Evolutionary conservation across 2,113 vertebrate genomes (phyloP).

Genomic region (Myrmophylax atrothorax): DNA sequence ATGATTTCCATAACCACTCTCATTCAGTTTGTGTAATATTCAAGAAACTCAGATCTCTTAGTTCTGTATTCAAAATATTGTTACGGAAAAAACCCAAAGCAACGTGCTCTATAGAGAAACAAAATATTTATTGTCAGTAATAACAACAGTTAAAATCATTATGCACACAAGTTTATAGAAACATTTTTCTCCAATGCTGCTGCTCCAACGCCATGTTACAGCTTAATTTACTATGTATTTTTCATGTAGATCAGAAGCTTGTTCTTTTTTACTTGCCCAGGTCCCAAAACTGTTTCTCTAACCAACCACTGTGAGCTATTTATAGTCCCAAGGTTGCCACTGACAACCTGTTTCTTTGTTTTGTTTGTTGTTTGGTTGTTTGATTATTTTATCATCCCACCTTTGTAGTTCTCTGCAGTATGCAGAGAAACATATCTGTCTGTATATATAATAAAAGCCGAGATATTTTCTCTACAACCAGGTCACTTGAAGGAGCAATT

Average conservation of each 20-base stretch:
- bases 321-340: neutral
- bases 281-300: neutral
- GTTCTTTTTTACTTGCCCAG: neutral
- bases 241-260: neutral
- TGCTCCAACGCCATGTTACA: neutral
- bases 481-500: constrained; percentile 20
- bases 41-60: neutral
- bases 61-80: neutral
- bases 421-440: neutral
- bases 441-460: neutral
- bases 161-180: neutral
- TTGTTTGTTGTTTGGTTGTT: neutral
- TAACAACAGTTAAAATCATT: neutral
- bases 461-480: neutral
- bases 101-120: neutral
- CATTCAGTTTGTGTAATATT: neutral
- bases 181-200: neutral
- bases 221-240: neutral
- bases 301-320: neutral
- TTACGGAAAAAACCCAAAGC: neutral
- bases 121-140: neutral
- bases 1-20: neutral
- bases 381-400: neutral
- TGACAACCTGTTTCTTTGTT: neutral
- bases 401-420: neutral